Conservation (phyloP, 2,888 invertebrate species). For the Endotricha flammealis region DNA sequence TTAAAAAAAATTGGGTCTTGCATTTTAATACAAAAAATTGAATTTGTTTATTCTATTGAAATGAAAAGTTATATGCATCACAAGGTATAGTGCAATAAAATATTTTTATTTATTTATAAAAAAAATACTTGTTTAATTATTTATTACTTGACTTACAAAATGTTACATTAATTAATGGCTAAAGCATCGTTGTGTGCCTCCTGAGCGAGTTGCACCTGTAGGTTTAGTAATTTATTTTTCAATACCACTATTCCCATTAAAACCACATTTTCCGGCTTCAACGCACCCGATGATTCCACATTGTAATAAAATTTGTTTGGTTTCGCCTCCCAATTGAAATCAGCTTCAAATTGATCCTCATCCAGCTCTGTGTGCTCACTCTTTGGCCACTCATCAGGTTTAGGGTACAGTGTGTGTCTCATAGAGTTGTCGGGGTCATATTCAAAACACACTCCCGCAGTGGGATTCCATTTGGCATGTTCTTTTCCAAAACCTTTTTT, state of each 20-base stretch:
- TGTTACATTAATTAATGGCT: conserved; percentile 77
- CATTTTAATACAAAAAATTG: no score
- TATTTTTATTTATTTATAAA: no score
- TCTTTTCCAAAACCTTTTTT: conserved; percentile 99
- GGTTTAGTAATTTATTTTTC: conserved; percentile 96
- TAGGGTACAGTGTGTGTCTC: conserved; percentile 96
- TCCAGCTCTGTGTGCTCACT: conserved; percentile 97
- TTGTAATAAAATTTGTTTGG: conserved; percentile 98
- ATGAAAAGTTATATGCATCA: conserved; percentile 13
- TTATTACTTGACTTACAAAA: neutral
- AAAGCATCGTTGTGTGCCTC: conserved; percentile 91
- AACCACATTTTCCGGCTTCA: conserved; percentile 98
- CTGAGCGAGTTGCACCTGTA: conserved; percentile 94
- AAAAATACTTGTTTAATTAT: neutral
- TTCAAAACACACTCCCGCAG: conserved; percentile 98
- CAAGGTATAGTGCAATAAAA: conserved; percentile 12
- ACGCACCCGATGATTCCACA: conserved; percentile 96
- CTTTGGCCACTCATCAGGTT: conserved; percentile 99
- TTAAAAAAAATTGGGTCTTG: no score
- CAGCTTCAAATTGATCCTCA: conserved; percentile 95
- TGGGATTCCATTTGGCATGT: conserved; percentile 99
- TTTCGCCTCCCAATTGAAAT: conserved; percentile 95
- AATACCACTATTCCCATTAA: conserved; percentile 95
- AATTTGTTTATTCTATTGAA: no score
- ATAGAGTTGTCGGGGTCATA: conserved; percentile 99